phyloP scores from a whole-genome alignment of 2,888 invertebrate species.

The Coenonympha glycerion region DNA sequence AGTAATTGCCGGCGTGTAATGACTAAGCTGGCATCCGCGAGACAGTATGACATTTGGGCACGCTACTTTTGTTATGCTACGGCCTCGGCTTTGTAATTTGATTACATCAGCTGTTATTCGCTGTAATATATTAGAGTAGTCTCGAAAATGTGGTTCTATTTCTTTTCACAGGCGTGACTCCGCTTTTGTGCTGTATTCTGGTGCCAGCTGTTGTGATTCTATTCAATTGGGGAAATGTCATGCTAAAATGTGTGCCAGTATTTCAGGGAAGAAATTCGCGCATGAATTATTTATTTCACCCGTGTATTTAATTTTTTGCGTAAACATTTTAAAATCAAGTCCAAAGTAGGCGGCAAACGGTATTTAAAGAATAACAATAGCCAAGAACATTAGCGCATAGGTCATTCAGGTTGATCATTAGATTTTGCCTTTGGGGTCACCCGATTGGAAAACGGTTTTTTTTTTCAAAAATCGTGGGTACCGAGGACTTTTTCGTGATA shows the following conservation, averaged over 20 bases:
- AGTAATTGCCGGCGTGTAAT: slow-evolving; percentile 23
- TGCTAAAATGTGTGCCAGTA: neutral
- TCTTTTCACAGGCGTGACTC: neutral
- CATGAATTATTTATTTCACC: too few species aligned
- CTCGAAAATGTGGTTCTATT: neutral
- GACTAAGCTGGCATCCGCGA: slow-evolving; percentile 25
- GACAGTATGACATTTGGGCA: slow-evolving; percentile 25
- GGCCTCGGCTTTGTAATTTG: slow-evolving; percentile 9
- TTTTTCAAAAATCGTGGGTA: too few species aligned
- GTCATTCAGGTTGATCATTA: too few species aligned
- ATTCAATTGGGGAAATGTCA: neutral
- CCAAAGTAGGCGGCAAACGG: too few species aligned
- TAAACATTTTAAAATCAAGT: too few species aligned
- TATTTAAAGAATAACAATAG: too few species aligned
- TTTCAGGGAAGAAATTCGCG: too few species aligned
- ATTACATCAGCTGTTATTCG: slow-evolving; percentile 11
- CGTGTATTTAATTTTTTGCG: too few species aligned
- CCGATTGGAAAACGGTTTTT: too few species aligned
- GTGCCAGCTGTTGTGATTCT: neutral
- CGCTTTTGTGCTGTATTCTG: neutral
- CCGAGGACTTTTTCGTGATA: too few species aligned
- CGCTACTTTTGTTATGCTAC: slow-evolving; percentile 22
- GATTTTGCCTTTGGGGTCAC: too few species aligned
- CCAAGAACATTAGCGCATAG: too few species aligned
- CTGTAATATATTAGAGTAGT: slow-evolving; percentile 4